Evolutionary conservation across 2,888 invertebrate genomes (phyloP).

Genomic region (Notocelia uddmanniana): DNA sequence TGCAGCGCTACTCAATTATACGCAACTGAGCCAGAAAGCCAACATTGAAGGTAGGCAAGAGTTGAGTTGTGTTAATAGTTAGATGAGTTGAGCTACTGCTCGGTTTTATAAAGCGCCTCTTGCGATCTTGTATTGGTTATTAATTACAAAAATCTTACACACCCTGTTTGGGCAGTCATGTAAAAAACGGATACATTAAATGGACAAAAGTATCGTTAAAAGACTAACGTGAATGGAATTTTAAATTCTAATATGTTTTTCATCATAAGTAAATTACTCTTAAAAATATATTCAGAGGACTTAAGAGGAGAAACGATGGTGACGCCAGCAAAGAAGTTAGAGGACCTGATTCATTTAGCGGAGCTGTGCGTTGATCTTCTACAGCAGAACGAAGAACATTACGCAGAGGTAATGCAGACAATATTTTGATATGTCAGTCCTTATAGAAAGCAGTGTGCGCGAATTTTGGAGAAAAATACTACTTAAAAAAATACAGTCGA

Average conservation of each 20-base stretch:
- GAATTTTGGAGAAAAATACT: constrained; percentile 55
- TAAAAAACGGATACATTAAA: no score
- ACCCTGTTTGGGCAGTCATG: no score
- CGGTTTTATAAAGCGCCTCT: no score
- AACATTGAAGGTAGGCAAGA: constrained; percentile 95
- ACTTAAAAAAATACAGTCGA: background rate
- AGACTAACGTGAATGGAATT: background rate
- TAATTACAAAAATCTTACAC: no score
- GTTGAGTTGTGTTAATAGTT: no score
- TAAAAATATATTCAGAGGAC: constrained; percentile 86
- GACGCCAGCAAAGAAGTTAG: constrained; percentile 95
- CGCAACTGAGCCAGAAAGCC: constrained; percentile 97
- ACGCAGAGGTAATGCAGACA: constrained; percentile 94
- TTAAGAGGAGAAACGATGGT: constrained; percentile 93
- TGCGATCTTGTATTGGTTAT: no score
- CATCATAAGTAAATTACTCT: background rate
- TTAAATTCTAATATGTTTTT: background rate
- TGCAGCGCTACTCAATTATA: constrained; percentile 99
- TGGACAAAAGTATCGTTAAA: no score
- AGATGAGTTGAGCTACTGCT: no score
- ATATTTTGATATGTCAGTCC: constrained; percentile 49
- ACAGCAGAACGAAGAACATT: constrained; percentile 99
- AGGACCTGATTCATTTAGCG: constrained; percentile 98
- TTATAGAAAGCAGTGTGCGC: constrained; percentile 46
- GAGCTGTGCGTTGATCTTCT: constrained; percentile 99